Evolutionary conservation across 1,140 invertebrate species (phyloP), one percentile per base, ranked within the genome.

Genomic region (Ceratina japonica): DNA sequence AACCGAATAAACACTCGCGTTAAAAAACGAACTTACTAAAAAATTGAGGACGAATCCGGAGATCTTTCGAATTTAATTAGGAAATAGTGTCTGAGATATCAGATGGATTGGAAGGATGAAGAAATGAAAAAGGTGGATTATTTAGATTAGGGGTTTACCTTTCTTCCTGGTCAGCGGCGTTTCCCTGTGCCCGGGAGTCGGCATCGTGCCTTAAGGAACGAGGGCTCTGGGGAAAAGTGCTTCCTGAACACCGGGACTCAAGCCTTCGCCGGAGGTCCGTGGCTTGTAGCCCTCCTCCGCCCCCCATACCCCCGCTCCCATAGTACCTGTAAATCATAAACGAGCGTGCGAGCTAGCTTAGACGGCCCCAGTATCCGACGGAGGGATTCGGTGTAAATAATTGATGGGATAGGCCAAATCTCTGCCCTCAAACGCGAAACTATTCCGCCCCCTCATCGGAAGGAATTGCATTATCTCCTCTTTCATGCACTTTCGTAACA

Each of bases 301-400:
- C 91, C 91, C 90, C 92, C 92, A 93, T 93, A 84, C 91, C 92
- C 89, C 91, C 88, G 89, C 89, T 93, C 91, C 92, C 92, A 93
- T 93, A 93, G 92, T 93, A 93, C 87, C 92, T 93, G 84, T 62
- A 56, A 85, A 84, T 71, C 68, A 84, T 63, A 73, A 69, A 64
- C 66, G 58, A 78, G 27, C 70, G 31, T 52, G 37, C 64, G 18
- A 61, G 49, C 54, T 24, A 44, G 52, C 1, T 58, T 63, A 54
- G 72, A 16, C 22, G 20, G 16, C 2, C 0, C 2, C 37, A 15
- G 37, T 10, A 52, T 51, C 44, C 37, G 58, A 24, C 20, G 16
- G 5, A 4, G 2, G 65, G 62, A 49, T 12, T 2, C 15, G 22
- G 15, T 20, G 20, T 56, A 44, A 74, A 74, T 74, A 64, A 65